A percentile compares a stretch with the other conserved stretches of the same genome.
phyloP scores from a whole-genome alignment of 2,888 invertebrate genomes.

The Microplitis deprimator region DNA sequence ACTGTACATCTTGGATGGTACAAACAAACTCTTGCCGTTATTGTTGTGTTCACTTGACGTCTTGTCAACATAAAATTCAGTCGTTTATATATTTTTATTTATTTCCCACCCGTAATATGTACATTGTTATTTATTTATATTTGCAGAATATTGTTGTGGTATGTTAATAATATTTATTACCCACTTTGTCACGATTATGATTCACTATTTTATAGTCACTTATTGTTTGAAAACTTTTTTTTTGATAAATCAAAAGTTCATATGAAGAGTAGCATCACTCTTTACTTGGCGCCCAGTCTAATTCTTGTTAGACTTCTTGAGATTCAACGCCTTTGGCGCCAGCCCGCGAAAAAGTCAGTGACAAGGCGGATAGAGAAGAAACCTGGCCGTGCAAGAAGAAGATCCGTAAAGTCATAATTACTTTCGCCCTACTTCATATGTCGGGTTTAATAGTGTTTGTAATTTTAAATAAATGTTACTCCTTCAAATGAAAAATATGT shows the following conservation, averaged over 20 bases:
- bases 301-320: neutral
- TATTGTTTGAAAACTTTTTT: conserved; percentile 16
- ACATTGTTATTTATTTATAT: conserved; percentile 55
- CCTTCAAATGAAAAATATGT: too few relatives aligned
- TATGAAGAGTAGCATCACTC: too few relatives aligned
- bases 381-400: too few relatives aligned
- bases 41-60: conserved; percentile 49
- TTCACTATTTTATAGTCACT: conserved; percentile 8
- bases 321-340: too few relatives aligned
- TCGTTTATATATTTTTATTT: conserved; percentile 65
- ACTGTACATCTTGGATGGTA: conserved; percentile 61
- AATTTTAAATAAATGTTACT: too few relatives aligned
- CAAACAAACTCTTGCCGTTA: conserved; percentile 9
- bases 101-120: neutral
- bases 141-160: conserved; percentile 63
- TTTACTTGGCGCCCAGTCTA: too few relatives aligned
- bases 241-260: neutral
- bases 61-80: conserved; percentile 65
- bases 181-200: conserved; percentile 57
- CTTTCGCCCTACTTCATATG: too few relatives aligned
- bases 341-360: too few relatives aligned
- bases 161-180: conserved; percentile 66
- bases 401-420: too few relatives aligned
- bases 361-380: too few relatives aligned
- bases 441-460: too few relatives aligned